Percentiles rank a stretch among this genome's conserved stretches.
Conservation (phyloP, 92 coral and sea anemone species). For the Porites rus region DNA sequence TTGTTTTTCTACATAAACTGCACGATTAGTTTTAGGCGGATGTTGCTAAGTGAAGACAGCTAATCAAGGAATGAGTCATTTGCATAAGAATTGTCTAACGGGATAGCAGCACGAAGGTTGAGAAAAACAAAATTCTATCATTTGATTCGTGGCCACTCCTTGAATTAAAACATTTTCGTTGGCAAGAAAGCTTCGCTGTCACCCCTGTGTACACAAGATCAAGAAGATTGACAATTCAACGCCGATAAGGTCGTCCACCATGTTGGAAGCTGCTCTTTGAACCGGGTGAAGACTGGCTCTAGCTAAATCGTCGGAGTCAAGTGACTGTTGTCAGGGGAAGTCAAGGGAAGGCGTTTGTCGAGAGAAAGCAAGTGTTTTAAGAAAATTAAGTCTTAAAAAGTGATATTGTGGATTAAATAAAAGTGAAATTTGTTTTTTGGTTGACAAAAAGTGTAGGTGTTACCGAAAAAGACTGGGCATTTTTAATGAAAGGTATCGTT, state of each 20-base stretch:
- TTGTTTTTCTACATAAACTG: not conserved
- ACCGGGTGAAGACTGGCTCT: constrained; percentile 5
- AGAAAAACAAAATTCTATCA: not conserved
- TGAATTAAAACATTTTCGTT: not conserved
- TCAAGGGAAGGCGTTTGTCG: no score
- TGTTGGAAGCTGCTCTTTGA: not conserved
- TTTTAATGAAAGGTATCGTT: not conserved
- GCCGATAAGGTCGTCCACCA: not conserved
- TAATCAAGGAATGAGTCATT: constrained; percentile 6
- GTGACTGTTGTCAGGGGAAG: constrained; percentile 3
- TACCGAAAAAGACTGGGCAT: not conserved
- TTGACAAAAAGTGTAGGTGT: not conserved
- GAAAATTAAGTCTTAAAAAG: not conserved
- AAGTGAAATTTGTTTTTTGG: not conserved
- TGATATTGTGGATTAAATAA: not conserved
- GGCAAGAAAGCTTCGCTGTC: not conserved
- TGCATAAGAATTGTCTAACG: constrained; percentile 21
- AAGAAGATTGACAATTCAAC: not conserved
- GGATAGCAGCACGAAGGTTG: not conserved
- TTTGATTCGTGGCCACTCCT: not conserved
- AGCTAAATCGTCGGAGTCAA: not conserved
- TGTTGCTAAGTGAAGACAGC: constrained; percentile 37
- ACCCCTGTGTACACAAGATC: constrained; percentile 3
- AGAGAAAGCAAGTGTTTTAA: not conserved
- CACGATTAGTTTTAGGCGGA: not conserved